Evolutionary conservation across 2,888 invertebrate genomes (phyloP), one percentile per base, ranked within the genome.

Genomic region (Eulithis testata): DNA sequence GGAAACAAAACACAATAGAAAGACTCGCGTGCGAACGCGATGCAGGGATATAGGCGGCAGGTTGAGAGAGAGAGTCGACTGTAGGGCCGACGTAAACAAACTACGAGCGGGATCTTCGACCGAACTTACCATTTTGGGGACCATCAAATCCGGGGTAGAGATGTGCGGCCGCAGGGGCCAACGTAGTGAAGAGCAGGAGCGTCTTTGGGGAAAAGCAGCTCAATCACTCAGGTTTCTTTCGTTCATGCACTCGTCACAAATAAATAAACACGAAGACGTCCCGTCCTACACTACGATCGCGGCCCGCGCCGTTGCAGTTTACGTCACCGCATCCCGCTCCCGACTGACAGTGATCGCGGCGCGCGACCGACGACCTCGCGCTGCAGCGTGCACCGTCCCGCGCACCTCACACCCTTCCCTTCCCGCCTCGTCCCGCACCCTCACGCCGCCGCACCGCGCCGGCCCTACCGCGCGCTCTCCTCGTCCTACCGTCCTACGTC

Each of bases 321-420:
- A 91, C 93, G 92, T 91, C 93, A 92, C 93, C 92, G 92, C 92
- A 93, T 93, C 92, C 92, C 92, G 92, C 91, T 92, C 91, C 91
- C 89, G 91, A 92, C 92, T 93, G 91, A 84, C 89, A 71, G 79
- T 78, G 67, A 52, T 73, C 84, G 83, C 80, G 79, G 72, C 81
- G 88, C 86, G 86, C 90, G 91, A 90, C 84, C 91, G 91, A 90
- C 91, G 91, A 91, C 91, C 91, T 91, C 91, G 90, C 88, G 90
- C 89, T 90, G 91, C 92, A 90, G 86, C 89, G 89, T 90, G 90
- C 90, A 90, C 85, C 88, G 84, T 80, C 86, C 88, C 68, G 83
- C 88, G 76, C 78, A 85, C 84, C 85, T 81, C 85, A 76, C 85
- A 76, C 81, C 82, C 82, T 78, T 81, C 79, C 72, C 58, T 21